Evolutionary conservation across 2,888 invertebrate species (phyloP), one percentile per base, ranked within the genome.

Genomic region (Nemurella pictetii): DNA sequence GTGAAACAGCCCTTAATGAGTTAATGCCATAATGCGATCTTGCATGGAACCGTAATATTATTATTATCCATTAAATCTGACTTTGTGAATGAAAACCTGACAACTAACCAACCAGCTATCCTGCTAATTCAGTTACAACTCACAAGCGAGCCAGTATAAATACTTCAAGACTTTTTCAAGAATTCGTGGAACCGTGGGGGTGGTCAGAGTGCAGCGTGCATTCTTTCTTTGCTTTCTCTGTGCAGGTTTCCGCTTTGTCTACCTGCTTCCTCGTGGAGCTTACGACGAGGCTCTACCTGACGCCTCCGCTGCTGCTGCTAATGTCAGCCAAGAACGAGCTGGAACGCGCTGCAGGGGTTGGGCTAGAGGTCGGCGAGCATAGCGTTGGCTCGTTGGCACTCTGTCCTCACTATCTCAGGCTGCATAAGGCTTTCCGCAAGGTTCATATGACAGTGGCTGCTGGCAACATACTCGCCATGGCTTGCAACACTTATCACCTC

Each of bases 401-500:
- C 89, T 96, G 96, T 89, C 95, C 96, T 0, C 95, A 95, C 89
- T 97, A 97, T 91, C 91, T 95, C 87, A 93, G 93, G 88, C 93
- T 96, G 25, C 93, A 96, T 88, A 93, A 92, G 87, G 91, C 93
- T 35, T 97, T 97, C 91, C 93, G 97, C 83, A 92, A 93, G 75
- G 93, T 95, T 84, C 97, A 97, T 91, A 94, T 95, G 89, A 92
- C 92, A 86, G 95, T 96, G 88, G 96, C 96, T 20, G 94, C 95
- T 90, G 95, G 96, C 85, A 97, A 97, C 89, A 93, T 97, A 90
- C 91, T 93, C 29, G 92, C 94, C 0, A 93, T 95, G 90, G 92
- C 92, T 7, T 94, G 94, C 88, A 94, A 94, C 12, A 92, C 93
- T 80, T 90, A 94, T 86, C 95, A 95, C 89, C 90, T 95, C 85